Evolutionary conservation across 1,140 invertebrate genomes (phyloP).

Genomic region (Cephus cinctus): DNA sequence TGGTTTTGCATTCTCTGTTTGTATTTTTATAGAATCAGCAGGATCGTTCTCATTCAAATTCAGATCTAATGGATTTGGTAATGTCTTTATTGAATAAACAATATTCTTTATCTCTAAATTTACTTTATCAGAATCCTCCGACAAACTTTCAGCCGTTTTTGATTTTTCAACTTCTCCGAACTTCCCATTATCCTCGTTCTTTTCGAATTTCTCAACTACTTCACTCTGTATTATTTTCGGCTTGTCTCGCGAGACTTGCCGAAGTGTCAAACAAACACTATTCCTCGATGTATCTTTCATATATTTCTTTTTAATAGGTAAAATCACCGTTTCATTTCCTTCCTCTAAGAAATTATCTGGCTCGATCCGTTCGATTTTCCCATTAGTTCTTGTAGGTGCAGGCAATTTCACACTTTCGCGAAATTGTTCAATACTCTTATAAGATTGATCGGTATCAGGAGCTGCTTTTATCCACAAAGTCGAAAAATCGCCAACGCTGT

Average conservation of each 20-base stretch:
- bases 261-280: conserved; percentile 45
- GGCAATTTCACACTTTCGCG: conserved; percentile 42
- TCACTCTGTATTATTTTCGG: conserved; percentile 2
- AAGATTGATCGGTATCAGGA: not conserved
- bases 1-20: not conserved
- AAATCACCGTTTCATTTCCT: too few relatives aligned
- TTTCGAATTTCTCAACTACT: not conserved
- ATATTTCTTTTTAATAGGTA: too few relatives aligned
- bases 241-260: conserved; percentile 1
- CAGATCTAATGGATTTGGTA: not conserved
- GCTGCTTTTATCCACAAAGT: conserved; percentile 32
- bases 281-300: conserved; percentile 44
- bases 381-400: conserved; percentile 26
- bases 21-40: not conserved
- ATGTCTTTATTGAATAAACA: conserved; percentile 3
- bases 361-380: too few relatives aligned
- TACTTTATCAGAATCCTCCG: not conserved
- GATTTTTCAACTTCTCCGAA: not conserved
- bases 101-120: not conserved
- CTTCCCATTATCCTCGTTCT: conserved; percentile 6
- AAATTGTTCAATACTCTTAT: conserved; percentile 40
- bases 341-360: too few relatives aligned
- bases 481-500: conserved; percentile 45
- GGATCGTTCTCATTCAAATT: not conserved
- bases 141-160: not conserved